Conservation (phyloP, 30 jellyfish, hydroid and myxozoan species). For the Sanderia malayensis region DNA sequence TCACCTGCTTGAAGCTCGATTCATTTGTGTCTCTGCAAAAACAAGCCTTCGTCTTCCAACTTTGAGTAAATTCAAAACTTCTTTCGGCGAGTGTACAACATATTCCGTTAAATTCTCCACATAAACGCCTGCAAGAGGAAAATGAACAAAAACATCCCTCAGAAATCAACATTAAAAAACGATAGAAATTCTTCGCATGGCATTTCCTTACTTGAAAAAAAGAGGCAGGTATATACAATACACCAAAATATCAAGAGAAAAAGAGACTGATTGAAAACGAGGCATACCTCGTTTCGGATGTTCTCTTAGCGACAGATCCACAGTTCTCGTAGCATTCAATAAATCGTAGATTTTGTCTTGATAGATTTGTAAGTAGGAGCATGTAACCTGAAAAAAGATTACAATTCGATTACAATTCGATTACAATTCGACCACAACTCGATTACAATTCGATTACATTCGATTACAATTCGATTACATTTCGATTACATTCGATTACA, state of each 20-base stretch:
- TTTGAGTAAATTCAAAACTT: slow-evolving; percentile 80
- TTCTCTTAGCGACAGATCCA: slow-evolving; percentile 85
- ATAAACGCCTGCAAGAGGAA: slow-evolving; percentile 71
- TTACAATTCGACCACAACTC: too few species aligned
- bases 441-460: too few species aligned
- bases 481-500: too few species aligned
- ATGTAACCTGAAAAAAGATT: slow-evolving; percentile 88
- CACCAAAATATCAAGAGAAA: too few species aligned
- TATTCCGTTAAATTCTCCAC: slow-evolving; percentile 95
- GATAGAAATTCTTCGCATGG: too few species aligned
- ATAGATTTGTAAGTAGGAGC: slow-evolving; percentile 95
- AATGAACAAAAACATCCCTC: too few species aligned
- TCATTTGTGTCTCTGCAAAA: slow-evolving; percentile 98
- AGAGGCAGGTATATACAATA: too few species aligned
- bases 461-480: too few species aligned
- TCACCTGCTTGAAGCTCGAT: slow-evolving; percentile 99
- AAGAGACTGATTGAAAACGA: too few species aligned
- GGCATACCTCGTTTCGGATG: slow-evolving; percentile 93
- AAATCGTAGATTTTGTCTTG: slow-evolving; percentile 95
- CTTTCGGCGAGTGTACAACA: slow-evolving; percentile 98
- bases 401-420: too few species aligned
- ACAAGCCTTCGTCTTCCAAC: slow-evolving; percentile 90
- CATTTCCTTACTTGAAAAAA: too few species aligned
- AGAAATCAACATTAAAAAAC: too few species aligned
- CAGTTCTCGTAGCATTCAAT: slow-evolving; percentile 88